Conservation (phyloP, 2,888 invertebrate species). For the Boloria euphrosyne region DNA sequence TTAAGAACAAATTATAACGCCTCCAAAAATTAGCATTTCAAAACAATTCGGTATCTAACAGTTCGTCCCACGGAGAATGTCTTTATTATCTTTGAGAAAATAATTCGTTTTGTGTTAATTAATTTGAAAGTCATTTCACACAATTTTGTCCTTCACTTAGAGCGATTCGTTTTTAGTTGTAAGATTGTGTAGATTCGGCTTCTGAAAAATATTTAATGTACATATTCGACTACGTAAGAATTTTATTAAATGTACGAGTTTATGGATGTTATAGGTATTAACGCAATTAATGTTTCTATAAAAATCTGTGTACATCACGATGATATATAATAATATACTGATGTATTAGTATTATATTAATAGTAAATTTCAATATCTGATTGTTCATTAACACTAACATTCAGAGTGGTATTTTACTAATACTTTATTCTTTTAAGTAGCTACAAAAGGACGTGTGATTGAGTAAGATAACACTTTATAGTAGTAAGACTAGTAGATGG, state of each 20-base stretch:
- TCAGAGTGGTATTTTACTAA: neutral
- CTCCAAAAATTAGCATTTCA: constrained; percentile 55
- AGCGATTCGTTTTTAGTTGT: too few species aligned
- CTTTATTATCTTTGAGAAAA: constrained; percentile 60
- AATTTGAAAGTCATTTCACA: constrained; percentile 57
- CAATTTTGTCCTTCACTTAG: constrained; percentile 41
- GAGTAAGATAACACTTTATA: constrained; percentile 22
- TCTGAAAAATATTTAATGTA: too few species aligned
- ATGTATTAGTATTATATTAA: too few species aligned
- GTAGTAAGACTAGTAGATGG: constrained; percentile 12
- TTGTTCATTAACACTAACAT: neutral
- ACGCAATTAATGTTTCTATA: too few species aligned
- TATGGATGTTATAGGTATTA: too few species aligned
- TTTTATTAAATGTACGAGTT: too few species aligned
- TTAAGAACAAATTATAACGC: constrained; percentile 41
- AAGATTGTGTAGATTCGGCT: too few species aligned
- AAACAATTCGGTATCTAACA: constrained; percentile 49
- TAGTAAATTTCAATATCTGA: too few species aligned
- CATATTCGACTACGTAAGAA: too few species aligned
- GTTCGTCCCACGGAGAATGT: constrained; percentile 55
- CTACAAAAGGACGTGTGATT: neutral
- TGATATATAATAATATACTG: too few species aligned
- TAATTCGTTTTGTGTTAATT: constrained; percentile 63
- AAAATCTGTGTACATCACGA: too few species aligned
- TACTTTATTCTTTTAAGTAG: neutral